Evolutionary conservation across 2,113 vertebrate species (phyloP).

Genomic region (Nothobranchius furzeri): DNA sequence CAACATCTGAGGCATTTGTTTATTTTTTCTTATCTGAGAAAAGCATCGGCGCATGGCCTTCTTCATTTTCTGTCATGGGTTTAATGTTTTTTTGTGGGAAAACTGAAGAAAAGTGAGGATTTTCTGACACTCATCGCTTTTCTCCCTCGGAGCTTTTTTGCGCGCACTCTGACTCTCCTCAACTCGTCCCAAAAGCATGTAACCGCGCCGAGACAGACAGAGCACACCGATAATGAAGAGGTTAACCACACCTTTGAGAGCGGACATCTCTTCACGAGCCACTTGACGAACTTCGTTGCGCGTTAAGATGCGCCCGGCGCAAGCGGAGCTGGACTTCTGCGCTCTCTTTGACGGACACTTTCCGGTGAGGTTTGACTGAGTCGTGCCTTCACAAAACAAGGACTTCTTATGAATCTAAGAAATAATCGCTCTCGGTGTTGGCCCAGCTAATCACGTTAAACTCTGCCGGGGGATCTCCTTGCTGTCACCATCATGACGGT

Average conservation of each 20-base stretch:
- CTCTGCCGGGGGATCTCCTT: slow-evolving; percentile 37
- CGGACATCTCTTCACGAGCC: slow-evolving; percentile 64
- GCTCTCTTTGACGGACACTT: slow-evolving; percentile 45
- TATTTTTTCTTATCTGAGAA: too few relatives aligned
- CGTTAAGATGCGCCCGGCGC: slow-evolving; percentile 64
- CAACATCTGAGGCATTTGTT: too few relatives aligned
- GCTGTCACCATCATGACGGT: slow-evolving; percentile 77
- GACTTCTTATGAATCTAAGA: slow-evolving; percentile 55
- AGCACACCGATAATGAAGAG: slow-evolving; percentile 65
- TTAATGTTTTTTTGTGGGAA: neutral
- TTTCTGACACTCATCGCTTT: neutral
- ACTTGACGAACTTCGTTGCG: slow-evolving; percentile 72
- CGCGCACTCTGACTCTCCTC: slow-evolving; percentile 47
- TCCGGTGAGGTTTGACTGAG: slow-evolving; percentile 50
- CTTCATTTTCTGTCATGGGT: neutral
- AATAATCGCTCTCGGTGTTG: slow-evolving; percentile 36
- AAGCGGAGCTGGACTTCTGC: slow-evolving; percentile 59
- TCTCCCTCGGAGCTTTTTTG: neutral
- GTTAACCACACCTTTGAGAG: slow-evolving; percentile 71
- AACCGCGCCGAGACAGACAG: slow-evolving; percentile 23
- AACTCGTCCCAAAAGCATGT: slow-evolving; percentile 38
- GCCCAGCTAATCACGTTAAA: slow-evolving; percentile 49
- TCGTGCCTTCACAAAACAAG: slow-evolving; percentile 13
- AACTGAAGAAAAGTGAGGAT: neutral
- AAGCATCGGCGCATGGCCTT: neutral